Conservation (phyloP, 2,113 vertebrate genomes). For the Patagioenas fasciata region DNA sequence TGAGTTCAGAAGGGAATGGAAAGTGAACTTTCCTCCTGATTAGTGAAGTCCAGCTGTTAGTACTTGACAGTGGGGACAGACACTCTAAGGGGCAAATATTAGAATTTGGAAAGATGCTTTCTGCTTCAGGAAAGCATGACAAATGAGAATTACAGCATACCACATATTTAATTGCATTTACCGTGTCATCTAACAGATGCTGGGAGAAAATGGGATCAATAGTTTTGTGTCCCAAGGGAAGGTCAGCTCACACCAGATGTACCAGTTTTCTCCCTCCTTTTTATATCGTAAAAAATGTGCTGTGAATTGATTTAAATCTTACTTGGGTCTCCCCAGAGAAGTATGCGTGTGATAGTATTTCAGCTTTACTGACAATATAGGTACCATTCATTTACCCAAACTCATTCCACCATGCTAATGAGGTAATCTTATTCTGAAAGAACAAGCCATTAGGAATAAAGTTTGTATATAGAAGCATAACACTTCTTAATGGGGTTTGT, state of each 20-base stretch:
- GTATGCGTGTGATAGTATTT: slow-evolving; percentile 9
- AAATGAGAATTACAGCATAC: slow-evolving; percentile 17
- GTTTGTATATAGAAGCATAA: neutral
- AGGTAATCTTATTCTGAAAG: slow-evolving; percentile 45
- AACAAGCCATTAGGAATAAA: slow-evolving; percentile 34
- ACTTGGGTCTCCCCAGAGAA: slow-evolving; percentile 25
- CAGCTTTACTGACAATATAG: slow-evolving; percentile 27
- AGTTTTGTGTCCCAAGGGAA: slow-evolving; percentile 17
- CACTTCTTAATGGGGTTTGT: neutral
- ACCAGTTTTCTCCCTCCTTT: neutral
- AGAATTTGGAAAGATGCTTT: slow-evolving; percentile 18
- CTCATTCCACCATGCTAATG: slow-evolving; percentile 43
- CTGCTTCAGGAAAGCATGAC: neutral
- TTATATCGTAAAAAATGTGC: neutral
- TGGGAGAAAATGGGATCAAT: slow-evolving; percentile 39
- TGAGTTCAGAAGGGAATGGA: neutral
- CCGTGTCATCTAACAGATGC: slow-evolving; percentile 42
- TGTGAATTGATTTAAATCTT: slow-evolving; percentile 46
- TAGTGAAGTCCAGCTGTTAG: slow-evolving; percentile 13
- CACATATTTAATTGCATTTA: slow-evolving; percentile 41
- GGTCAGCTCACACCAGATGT: slow-evolving; percentile 34
- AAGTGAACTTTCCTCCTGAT: neutral
- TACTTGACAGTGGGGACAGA: neutral
- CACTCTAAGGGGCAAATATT: neutral
- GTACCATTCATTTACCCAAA: slow-evolving; percentile 52